Percentiles rank a stretch among this genome's conserved stretches.
Conservation (phyloP, 2,797 vertebrate genomes). For the Fundulus diaphanus region DNA sequence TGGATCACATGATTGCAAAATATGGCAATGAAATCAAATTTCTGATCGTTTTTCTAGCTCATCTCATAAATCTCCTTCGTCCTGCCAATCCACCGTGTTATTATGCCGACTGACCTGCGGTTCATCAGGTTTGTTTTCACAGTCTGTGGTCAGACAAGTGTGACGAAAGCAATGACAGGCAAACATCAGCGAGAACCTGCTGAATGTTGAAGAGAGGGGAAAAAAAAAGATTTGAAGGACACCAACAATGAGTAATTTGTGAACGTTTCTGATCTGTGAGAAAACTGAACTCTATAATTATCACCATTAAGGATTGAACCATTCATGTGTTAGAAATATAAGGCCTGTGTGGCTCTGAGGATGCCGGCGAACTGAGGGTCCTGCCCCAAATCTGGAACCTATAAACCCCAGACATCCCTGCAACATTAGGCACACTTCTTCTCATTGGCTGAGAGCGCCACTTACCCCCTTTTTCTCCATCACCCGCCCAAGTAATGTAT, state of each 20-base stretch:
- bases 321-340: constrained; percentile 25
- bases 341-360: constrained; percentile 49
- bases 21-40: background rate
- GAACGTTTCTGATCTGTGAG: background rate
- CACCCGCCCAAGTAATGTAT: constrained; percentile 64
- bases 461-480: constrained; percentile 79
- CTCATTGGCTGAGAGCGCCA: constrained; percentile 73
- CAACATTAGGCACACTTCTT: constrained; percentile 77
- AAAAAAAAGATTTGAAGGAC: background rate
- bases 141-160: constrained; percentile 21
- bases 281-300: constrained; percentile 1
- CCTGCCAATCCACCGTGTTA: constrained; percentile 26
- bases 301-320: constrained; percentile 17
- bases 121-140: constrained; percentile 36
- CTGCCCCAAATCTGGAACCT: constrained; percentile 88
- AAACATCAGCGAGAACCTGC: constrained; percentile 17
- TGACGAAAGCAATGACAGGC: constrained; percentile 13
- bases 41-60: background rate
- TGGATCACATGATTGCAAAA: constrained; percentile 1
- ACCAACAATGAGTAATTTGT: background rate
- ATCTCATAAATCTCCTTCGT: constrained; percentile 24
- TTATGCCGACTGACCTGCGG: constrained; percentile 2
- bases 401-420: constrained; percentile 85
- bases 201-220: constrained; percentile 11
- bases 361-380: constrained; percentile 63